Conservation (phyloP, 2,888 invertebrate species). For the Harpalus rubripes region DNA sequence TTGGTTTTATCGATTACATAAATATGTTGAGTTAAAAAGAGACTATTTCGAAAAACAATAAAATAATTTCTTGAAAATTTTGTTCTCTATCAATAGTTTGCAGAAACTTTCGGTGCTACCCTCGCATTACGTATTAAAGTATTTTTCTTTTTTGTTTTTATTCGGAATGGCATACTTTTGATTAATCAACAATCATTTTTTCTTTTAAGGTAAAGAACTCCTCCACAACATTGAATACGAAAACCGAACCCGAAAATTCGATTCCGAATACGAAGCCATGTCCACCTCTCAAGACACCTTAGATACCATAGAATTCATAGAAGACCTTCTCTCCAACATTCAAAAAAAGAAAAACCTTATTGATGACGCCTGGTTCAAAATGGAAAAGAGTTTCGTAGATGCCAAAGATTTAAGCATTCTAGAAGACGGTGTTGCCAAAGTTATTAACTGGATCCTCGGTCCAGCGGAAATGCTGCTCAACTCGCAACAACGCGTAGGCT, state of each 20-base stretch:
- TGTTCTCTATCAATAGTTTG: too few relatives aligned
- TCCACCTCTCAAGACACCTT: slow-evolving; percentile 81
- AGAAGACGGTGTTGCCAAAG: slow-evolving; percentile 84
- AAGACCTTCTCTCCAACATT: slow-evolving; percentile 80
- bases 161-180: too few relatives aligned
- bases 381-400: slow-evolving; percentile 81
- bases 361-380: slow-evolving; percentile 81
- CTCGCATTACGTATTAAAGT: too few relatives aligned
- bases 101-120: too few relatives aligned
- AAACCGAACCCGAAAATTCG: slow-evolving; percentile 75
- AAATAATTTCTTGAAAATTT: too few relatives aligned
- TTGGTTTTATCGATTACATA: too few relatives aligned
- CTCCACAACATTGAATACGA: slow-evolving; percentile 76
- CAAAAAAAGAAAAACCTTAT: slow-evolving; percentile 81
- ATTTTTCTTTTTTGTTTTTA: too few relatives aligned
- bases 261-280: slow-evolving; percentile 75
- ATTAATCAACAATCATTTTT: slow-evolving; percentile 11
- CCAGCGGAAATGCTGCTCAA: slow-evolving; percentile 87
- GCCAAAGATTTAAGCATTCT: slow-evolving; percentile 82
- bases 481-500: slow-evolving; percentile 85
- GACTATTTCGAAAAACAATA: too few relatives aligned
- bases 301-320: slow-evolving; percentile 81
- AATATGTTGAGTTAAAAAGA: too few relatives aligned
- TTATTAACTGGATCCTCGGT: slow-evolving; percentile 88
- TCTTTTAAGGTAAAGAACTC: slow-evolving; percentile 75